These are phyloP conservation scores for Nymphalis io DNA, from an alignment of 1,140 invertebrate genomes.

Conservation along the genomic window DNA sequence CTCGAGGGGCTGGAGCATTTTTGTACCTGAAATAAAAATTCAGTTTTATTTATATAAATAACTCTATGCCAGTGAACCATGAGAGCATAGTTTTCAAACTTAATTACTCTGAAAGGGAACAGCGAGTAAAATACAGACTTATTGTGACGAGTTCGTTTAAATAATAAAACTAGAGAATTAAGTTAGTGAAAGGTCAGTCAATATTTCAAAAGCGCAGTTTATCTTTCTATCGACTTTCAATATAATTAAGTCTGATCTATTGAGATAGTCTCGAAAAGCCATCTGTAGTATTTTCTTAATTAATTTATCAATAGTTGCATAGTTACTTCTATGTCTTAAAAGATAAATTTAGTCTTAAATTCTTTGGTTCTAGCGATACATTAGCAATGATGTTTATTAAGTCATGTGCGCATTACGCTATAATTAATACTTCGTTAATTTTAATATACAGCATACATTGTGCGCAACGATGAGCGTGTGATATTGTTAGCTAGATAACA, in stretches of 20 bases:
- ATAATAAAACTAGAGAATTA: slow-evolving; percentile 2
- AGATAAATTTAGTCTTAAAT: background rate
- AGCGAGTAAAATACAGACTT: background rate
- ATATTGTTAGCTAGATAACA: slow-evolving; percentile 28
- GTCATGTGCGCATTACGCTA: slow-evolving; percentile 31
- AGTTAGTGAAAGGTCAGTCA: background rate
- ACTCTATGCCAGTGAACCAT: background rate
- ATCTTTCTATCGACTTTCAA: slow-evolving; percentile 5
- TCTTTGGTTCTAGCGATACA: slow-evolving; percentile 1
- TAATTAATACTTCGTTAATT: slow-evolving; percentile 51
- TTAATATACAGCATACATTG: slow-evolving; percentile 38
- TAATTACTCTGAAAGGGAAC: background rate
- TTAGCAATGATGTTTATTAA: slow-evolving; percentile 17
- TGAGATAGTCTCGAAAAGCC: background rate
- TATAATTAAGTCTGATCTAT: background rate
- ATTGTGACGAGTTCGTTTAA: background rate
- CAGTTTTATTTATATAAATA: background rate
- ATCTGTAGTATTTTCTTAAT: slow-evolving; percentile 1
- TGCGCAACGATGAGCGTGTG: slow-evolving; percentile 37
- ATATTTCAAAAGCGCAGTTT: background rate
- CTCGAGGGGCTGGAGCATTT: slow-evolving; percentile 87
- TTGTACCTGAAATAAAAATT: slow-evolving; percentile 83
- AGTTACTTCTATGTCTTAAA: background rate
- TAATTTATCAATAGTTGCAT: background rate
- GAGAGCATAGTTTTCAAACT: background rate